phyloP scores from a whole-genome alignment of 1,140 invertebrate genomes.

The Drosophila repletoides region DNA sequence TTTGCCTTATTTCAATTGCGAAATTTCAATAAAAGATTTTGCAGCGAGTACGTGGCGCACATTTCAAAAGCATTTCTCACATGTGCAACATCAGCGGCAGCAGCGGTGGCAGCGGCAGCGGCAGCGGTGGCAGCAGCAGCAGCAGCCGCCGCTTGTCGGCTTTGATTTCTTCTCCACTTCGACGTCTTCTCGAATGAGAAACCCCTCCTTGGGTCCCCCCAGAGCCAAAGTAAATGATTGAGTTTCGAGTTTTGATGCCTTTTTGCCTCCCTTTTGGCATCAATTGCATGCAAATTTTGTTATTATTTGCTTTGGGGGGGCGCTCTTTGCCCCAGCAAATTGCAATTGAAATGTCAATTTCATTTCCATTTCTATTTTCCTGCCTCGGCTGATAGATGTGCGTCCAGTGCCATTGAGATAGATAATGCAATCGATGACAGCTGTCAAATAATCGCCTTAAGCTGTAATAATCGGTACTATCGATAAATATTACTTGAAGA shows the following conservation, averaged over 20 bases:
- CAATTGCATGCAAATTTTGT: slow-evolving; percentile 74
- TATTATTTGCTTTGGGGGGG: slow-evolving; percentile 56
- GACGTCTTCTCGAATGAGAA: background rate
- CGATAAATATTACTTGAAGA: too few relatives aligned
- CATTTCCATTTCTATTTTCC: too few relatives aligned
- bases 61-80: slow-evolving; percentile 73
- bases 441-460: too few relatives aligned
- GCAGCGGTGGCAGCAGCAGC: too few relatives aligned
- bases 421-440: too few relatives aligned
- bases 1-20: slow-evolving; percentile 45
- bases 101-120: too few relatives aligned
- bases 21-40: slow-evolving; percentile 50
- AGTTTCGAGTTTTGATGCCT: slow-evolving; percentile 57
- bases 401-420: too few relatives aligned
- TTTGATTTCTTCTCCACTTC: slow-evolving; percentile 14
- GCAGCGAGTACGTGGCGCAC: slow-evolving; percentile 64
- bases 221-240: slow-evolving; percentile 55
- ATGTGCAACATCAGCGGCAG: too few relatives aligned
- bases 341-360: slow-evolving; percentile 70
- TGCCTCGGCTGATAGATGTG: slow-evolving; percentile 23
- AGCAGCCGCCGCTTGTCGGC: slow-evolving; percentile 34
- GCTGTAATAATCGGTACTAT: too few relatives aligned
- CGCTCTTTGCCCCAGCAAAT: slow-evolving; percentile 24
- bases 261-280: too few relatives aligned
- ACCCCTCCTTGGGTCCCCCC: background rate